Percentiles rank a stretch among this genome's conserved stretches.
Evolutionary conservation across 2,113 vertebrate genomes (phyloP).

Genomic region (Crotalus horridus): DNA sequence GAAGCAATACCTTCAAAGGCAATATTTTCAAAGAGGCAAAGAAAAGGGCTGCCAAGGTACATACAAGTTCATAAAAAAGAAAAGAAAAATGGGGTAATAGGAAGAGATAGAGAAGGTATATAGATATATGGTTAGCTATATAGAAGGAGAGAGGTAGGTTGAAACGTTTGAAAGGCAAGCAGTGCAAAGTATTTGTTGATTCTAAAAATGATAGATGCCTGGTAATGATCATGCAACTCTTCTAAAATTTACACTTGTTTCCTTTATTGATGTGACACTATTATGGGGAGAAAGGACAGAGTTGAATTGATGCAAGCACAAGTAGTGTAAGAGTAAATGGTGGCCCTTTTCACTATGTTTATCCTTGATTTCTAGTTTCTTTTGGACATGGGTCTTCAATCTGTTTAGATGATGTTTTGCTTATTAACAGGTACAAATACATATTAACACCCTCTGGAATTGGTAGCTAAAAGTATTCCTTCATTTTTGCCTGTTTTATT

Average conservation of each 20-base stretch:
- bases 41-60: not conserved
- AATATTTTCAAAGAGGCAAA: not conserved
- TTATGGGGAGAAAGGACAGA: not conserved
- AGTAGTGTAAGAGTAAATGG: not conserved
- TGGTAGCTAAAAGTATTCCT: not conserved
- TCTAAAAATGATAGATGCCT: not conserved
- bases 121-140: not conserved
- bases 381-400: not conserved
- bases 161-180: not conserved
- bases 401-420: not conserved
- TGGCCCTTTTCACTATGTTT: not conserved
- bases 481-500: slow-evolving; percentile 36
- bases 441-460: not conserved
- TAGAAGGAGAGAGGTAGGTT: not conserved
- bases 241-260: not conserved
- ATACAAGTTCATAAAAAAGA: not conserved
- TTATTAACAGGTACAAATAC: not conserved
- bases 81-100: not conserved
- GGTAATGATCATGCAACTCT: not conserved
- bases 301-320: no score
- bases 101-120: not conserved
- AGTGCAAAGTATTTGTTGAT: not conserved
- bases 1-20: not conserved
- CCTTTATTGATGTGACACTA: not conserved
- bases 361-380: not conserved